Conservation (phyloP, 2,797 vertebrate genomes). For the Brachyrhaphis roseni region DNA sequence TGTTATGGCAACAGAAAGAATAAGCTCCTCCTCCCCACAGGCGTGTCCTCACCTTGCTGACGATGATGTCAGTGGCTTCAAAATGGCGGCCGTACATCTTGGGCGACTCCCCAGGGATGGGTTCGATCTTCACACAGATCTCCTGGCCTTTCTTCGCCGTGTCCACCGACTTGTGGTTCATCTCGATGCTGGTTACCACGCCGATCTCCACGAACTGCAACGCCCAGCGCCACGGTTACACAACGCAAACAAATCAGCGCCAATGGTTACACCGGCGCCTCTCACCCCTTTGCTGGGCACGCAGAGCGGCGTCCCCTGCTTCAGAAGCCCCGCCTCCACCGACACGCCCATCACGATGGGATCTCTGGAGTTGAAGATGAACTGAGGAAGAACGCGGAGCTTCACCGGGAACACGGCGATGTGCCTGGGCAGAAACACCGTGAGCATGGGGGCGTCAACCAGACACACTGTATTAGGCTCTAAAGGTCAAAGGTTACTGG, state of each 20-base stretch:
- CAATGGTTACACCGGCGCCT: fast-evolving
- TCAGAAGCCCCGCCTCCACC: constrained; percentile 91
- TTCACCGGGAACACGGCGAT: constrained; percentile 97
- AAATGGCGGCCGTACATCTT: constrained; percentile 99
- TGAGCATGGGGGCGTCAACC: neutral
- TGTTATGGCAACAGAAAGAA: neutral
- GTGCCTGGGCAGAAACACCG: constrained; percentile 77
- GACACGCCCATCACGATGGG: constrained; percentile 95
- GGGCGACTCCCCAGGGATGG: constrained; percentile 95
- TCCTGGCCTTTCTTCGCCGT: constrained; percentile 96
- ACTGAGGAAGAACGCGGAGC: constrained; percentile 94
- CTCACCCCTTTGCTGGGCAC: constrained; percentile 97
- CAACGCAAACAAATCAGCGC: too few relatives aligned
- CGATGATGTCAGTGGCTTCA: constrained; percentile 93
- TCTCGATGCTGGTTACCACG: constrained; percentile 95
- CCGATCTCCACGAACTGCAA: constrained; percentile 95
- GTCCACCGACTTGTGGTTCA: constrained; percentile 95
- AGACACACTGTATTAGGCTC: too few relatives aligned
- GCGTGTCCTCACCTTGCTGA: constrained; percentile 88
- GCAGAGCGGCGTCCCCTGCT: constrained; percentile 93
- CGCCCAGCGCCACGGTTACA: neutral
- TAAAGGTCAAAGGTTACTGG: too few relatives aligned
- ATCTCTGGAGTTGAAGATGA: constrained; percentile 98
- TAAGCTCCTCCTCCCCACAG: neutral
- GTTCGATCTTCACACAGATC: constrained; percentile 97